Percentiles rank a stretch among this genome's conserved stretches.
Conservation (phyloP, 2,113 vertebrate species). For the Strix uralensis region DNA sequence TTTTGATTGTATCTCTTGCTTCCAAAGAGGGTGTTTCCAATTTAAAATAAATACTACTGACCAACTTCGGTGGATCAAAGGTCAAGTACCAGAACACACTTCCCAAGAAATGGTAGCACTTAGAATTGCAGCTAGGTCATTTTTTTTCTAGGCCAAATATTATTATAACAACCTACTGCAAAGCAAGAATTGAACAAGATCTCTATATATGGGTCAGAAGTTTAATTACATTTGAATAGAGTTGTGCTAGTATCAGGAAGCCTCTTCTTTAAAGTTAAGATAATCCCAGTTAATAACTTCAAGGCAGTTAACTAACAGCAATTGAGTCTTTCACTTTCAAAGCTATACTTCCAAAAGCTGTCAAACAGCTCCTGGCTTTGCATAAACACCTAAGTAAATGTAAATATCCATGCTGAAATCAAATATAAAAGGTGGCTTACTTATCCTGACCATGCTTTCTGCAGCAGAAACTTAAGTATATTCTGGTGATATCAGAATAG, state of each 20-base stretch:
- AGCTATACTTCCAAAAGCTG: not conserved
- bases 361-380: not conserved
- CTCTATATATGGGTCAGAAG: not conserved
- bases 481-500: not conserved
- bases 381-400: not conserved
- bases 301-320: not conserved
- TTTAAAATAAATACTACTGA: not conserved
- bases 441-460: not conserved
- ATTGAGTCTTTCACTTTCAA: not conserved
- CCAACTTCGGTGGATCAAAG: not conserved
- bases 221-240: not conserved
- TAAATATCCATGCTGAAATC: not conserved
- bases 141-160: not conserved
- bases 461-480: not conserved
- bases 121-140: not conserved
- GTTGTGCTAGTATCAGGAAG: not conserved
- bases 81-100: not conserved
- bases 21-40: not conserved
- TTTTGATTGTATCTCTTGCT: not conserved
- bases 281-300: not conserved
- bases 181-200: not conserved
- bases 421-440: not conserved
- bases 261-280: not conserved
- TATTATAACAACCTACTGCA: not conserved
- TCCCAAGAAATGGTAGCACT: not conserved